These are phyloP conservation scores for Cryptoblepharus egeriae DNA, from an alignment of 2,797 vertebrate species.

Conservation along the genomic window DNA sequence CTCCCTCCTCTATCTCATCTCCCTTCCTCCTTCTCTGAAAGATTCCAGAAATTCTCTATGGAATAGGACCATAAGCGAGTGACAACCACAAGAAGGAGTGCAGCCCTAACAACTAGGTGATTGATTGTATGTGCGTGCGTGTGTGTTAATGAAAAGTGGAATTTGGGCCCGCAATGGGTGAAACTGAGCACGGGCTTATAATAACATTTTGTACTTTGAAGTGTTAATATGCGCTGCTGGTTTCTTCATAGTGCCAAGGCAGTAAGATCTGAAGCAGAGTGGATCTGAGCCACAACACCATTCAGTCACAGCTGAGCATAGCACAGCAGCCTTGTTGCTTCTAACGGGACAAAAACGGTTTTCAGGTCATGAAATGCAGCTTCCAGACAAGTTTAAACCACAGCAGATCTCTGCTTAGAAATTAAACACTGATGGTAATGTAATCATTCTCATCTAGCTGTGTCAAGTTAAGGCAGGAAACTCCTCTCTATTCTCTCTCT, in stretches of 20 bases:
- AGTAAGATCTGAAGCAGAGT: not conserved
- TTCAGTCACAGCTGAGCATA: not conserved
- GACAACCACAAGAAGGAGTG: too few species aligned
- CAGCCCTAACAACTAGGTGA: too few species aligned
- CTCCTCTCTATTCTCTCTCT: not conserved
- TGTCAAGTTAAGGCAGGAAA: not conserved
- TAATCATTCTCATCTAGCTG: constrained; percentile 3
- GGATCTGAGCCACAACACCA: not conserved
- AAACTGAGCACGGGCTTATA: too few species aligned
- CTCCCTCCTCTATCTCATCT: too few species aligned
- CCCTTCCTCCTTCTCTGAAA: too few species aligned
- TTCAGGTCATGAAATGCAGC: not conserved
- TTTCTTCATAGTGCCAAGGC: not conserved
- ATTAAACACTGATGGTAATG: not conserved
- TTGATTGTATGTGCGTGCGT: too few species aligned
- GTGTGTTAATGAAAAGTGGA: too few species aligned
- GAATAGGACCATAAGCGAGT: too few species aligned
- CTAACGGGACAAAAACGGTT: not conserved
- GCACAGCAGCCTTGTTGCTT: not conserved
- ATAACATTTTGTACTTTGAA: not conserved
- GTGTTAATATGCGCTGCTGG: not conserved
- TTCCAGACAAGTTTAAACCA: not conserved
- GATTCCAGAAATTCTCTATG: too few species aligned
- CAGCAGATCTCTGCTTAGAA: not conserved
- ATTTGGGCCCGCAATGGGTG: too few species aligned